These are phyloP conservation scores for Hyles vespertilio DNA, from an alignment of 1,140 invertebrate species.

Conservation along the genomic window DNA sequence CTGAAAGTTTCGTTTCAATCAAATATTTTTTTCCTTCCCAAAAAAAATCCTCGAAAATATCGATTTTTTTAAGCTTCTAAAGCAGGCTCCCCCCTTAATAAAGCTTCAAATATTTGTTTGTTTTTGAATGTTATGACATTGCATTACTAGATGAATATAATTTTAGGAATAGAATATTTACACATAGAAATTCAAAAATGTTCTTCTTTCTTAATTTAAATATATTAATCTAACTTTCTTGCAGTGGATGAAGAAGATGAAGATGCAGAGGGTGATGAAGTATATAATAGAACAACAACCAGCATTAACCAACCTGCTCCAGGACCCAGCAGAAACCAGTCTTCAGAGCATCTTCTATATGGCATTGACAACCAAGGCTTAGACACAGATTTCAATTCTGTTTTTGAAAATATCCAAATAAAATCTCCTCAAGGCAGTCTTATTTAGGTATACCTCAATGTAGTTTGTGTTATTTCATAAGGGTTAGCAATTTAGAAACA, in stretches of 20 bases:
- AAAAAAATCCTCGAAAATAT: no score
- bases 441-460: constrained; percentile 36
- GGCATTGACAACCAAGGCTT: constrained; percentile 73
- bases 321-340: constrained; percentile 61
- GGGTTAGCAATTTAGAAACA: constrained; percentile 1
- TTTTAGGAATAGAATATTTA: no score
- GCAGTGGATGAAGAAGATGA: constrained; percentile 67
- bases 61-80: no score
- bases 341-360: constrained; percentile 66
- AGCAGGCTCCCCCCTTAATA: no score
- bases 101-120: no score
- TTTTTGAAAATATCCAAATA: constrained; percentile 74
- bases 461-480: constrained; percentile 1
- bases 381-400: constrained; percentile 74
- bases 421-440: constrained; percentile 63
- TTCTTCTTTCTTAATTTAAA: no score
- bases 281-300: constrained; percentile 71
- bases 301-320: constrained; percentile 50
- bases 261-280: constrained; percentile 66
- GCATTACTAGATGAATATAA: no score
- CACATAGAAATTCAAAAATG: no score
- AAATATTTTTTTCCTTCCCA: no score
- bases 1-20: no score
- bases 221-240: constrained; percentile 15
- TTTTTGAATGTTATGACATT: no score